Base-by-base conservation (phyloP, 2,113 vertebrate species). In the Regulus satrapa region DNA sequence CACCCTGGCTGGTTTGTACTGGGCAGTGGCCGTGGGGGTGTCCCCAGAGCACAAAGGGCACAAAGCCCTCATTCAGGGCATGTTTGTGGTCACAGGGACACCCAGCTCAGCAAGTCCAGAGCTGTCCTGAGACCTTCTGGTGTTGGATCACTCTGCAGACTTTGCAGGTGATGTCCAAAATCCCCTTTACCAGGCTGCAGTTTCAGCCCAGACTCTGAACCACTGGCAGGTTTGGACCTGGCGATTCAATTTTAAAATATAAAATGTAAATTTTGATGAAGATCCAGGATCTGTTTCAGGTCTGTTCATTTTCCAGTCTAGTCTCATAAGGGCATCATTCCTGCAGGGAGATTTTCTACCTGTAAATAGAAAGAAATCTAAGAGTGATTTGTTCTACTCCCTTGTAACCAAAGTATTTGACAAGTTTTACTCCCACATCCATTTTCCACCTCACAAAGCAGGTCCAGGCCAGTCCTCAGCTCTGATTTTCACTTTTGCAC, bases 91-190 rank as follows among this genome's bases (percentile, higher is more conserved):
- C 32, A 26, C 36, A 46, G 41, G 41, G 43, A 71, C 38, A 67
- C 16, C 62, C 58, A 43, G 63, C 31, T 58, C 28, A 25, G 52
- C 55, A 25, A 1, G 43, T 10, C 26, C 73, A 28, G 64, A 55
- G 43, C 5, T 3, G 1, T 32, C 10, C 51, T n/a, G 13, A 64
- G 45, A 48, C 26, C 8, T 5, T 48, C 12, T 1, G 4, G 18
- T 36, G 36, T 5, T 5, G 15, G 14, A 14, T 62, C 4, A 32
- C 6, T 4, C 20, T 31, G 28, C 18, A 15, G 6, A 8, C 3
- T 13, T 23, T 58, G 17, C 41, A 52, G 12, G 9, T 5, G 40
- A 20, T 52, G 66, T 14, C n/a, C 56, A 62, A 66, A 88, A 38
- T 34, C 36, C 3, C 26, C 2, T 43, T 52, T 11, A 18, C 9